Percentiles rank a stretch among this genome's conserved stretches.
phyloP scores from a whole-genome alignment of 2,888 invertebrate species.

The Aspidiotus rigidus region DNA sequence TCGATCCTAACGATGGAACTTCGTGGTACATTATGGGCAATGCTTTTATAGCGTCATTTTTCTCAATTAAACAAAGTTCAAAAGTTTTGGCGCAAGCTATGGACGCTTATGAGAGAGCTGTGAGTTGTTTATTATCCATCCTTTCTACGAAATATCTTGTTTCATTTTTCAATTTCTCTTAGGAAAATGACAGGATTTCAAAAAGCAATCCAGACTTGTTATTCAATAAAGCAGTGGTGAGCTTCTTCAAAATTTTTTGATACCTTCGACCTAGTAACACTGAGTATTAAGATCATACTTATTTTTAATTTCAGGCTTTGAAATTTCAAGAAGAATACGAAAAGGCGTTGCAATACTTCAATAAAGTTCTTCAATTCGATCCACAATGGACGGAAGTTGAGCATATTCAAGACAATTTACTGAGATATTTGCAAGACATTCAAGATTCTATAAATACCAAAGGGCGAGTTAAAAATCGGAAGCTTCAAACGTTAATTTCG shows the following conservation, averaged over 20 bases:
- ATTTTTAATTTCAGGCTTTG: conserved; percentile 50
- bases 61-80: conserved; percentile 63
- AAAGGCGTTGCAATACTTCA: conserved; percentile 59
- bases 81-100: conserved; percentile 60
- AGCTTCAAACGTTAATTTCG: conserved; percentile 58
- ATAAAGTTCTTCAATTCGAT: conserved; percentile 58
- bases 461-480: conserved; percentile 66
- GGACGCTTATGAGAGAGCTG: conserved; percentile 72
- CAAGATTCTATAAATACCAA: conserved; percentile 54
- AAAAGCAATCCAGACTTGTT: conserved; percentile 68
- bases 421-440: conserved; percentile 57
- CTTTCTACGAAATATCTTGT: conserved; percentile 20
- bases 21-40: conserved; percentile 81
- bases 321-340: conserved; percentile 70
- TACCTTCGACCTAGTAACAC: background rate
- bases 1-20: conserved; percentile 66
- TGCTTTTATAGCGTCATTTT: conserved; percentile 72
- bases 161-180: conserved; percentile 37
- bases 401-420: conserved; percentile 52
- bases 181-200: conserved; percentile 62
- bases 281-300: background rate
- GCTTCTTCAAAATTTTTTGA: conserved; percentile 41
- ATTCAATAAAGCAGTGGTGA: conserved; percentile 74
- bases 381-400: conserved; percentile 64
- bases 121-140: conserved; percentile 41